A percentile compares a stretch with the other conserved stretches of the same genome.
phyloP scores from a whole-genome alignment of 1,140 invertebrate species.

The Cherax quadricarinatus region DNA sequence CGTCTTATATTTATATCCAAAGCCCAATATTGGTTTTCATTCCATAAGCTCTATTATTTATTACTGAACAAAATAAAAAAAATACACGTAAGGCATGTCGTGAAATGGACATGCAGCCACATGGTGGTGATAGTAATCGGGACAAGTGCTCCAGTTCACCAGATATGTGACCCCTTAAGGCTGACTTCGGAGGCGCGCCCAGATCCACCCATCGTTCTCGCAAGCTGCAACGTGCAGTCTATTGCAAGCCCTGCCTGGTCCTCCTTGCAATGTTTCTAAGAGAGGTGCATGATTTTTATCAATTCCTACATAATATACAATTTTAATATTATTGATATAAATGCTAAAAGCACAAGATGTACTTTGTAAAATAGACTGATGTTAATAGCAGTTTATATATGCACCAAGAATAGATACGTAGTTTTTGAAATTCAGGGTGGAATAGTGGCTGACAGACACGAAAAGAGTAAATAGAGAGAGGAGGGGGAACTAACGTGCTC shows the following conservation, averaged over 20 bases:
- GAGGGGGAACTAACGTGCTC: no score
- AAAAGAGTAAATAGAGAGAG: no score
- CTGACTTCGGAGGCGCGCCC: background rate
- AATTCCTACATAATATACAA: no score
- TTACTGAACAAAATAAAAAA: background rate
- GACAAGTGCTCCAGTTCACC: slow-evolving; percentile 39
- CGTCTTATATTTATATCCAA: background rate
- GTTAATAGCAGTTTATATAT: no score
- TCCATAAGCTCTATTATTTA: background rate
- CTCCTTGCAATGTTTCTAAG: background rate
- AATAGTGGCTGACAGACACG: no score
- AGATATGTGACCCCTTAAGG: background rate
- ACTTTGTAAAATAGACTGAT: no score
- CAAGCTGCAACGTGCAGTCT: slow-evolving; percentile 15
- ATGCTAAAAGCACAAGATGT: no score
- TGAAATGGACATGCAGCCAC: background rate
- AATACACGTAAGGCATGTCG: background rate
- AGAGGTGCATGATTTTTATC: background rate
- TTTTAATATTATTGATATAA: no score
- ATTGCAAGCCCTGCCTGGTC: slow-evolving; percentile 19
- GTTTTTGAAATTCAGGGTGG: no score
- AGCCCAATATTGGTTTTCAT: background rate
- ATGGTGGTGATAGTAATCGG: slow-evolving; percentile 6
- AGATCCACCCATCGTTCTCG: slow-evolving; percentile 28
- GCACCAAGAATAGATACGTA: no score